Conservation (phyloP, 2,888 invertebrate genomes). For the Auanema sp. region DNA sequence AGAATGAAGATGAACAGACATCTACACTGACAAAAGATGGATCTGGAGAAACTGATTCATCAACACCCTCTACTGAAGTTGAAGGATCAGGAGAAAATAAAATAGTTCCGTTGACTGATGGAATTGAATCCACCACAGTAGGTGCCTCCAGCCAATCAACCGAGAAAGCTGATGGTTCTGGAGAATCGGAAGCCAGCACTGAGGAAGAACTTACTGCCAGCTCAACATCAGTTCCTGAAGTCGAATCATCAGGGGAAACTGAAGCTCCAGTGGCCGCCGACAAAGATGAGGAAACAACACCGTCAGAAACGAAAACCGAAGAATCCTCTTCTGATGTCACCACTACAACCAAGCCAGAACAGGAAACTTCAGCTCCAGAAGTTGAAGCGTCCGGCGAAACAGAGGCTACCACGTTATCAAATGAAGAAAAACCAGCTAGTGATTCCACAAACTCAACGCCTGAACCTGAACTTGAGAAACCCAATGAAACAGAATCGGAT, state of each 20-base stretch:
- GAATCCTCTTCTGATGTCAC: too few species aligned
- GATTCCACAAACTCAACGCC: too few species aligned
- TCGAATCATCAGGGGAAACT: not conserved
- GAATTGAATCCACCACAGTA: constrained; percentile 3
- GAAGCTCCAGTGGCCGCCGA: constrained; percentile 11
- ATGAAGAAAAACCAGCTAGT: too few species aligned
- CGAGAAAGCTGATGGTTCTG: not conserved
- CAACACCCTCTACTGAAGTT: not conserved
- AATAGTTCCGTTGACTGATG: not conserved
- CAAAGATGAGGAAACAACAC: constrained; percentile 9
- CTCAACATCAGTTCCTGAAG: not conserved
- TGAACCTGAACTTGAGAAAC: too few species aligned
- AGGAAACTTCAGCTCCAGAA: too few species aligned
- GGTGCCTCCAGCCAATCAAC: not conserved
- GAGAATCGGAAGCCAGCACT: not conserved
- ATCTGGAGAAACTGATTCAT: too few species aligned
- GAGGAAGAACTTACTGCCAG: constrained; percentile 4
- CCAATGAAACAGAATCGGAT: not conserved
- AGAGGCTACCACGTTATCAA: too few species aligned
- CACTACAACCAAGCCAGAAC: too few species aligned
- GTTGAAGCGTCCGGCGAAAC: too few species aligned
- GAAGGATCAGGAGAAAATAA: constrained; percentile 8
- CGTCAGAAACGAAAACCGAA: constrained; percentile 7
- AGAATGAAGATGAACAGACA: too few species aligned
- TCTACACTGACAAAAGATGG: too few species aligned